Percentiles rank a stretch among this genome's conserved stretches.
These are phyloP conservation scores for Bugula neritina DNA, from an alignment of 2,888 invertebrate genomes.

Conservation along the genomic window DNA sequence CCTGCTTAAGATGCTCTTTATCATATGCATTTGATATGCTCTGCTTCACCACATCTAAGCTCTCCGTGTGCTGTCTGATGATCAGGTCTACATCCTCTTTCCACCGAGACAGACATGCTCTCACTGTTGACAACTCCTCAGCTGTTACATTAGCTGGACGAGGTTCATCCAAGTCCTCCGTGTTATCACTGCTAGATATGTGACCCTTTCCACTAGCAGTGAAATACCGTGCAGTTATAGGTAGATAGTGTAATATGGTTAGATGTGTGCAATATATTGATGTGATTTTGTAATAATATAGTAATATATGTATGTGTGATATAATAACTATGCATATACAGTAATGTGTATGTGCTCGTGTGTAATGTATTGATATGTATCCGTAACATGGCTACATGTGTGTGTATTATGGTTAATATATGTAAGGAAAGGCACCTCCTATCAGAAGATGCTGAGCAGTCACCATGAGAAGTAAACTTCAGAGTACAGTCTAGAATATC, in stretches of 20 bases:
- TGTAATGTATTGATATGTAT: too few relatives aligned
- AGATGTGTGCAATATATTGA: too few relatives aligned
- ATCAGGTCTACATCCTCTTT: slow-evolving; percentile 52
- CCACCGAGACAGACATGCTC: slow-evolving; percentile 53
- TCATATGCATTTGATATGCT: slow-evolving; percentile 10
- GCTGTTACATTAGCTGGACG: slow-evolving; percentile 47
- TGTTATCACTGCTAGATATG: background rate
- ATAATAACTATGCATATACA: too few relatives aligned
- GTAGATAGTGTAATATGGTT: too few relatives aligned
- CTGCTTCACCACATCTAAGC: background rate
- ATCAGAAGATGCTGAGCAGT: background rate
- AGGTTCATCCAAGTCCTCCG: slow-evolving; percentile 32
- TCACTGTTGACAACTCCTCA: slow-evolving; percentile 48
- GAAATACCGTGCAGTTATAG: too few relatives aligned
- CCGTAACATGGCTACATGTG: too few relatives aligned
- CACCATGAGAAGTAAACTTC: background rate
- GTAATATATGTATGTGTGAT: too few relatives aligned
- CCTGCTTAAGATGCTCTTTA: slow-evolving; percentile 1
- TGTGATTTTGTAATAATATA: too few relatives aligned
- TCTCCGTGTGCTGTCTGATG: slow-evolving; percentile 36
- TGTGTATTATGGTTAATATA: too few relatives aligned
- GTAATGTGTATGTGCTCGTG: too few relatives aligned
- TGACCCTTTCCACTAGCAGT: too few relatives aligned
- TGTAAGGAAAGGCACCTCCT: too few relatives aligned
- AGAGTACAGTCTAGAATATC: slow-evolving; percentile 12